Conservation (phyloP, 2,113 vertebrate genomes). For the Scomber colias region DNA sequence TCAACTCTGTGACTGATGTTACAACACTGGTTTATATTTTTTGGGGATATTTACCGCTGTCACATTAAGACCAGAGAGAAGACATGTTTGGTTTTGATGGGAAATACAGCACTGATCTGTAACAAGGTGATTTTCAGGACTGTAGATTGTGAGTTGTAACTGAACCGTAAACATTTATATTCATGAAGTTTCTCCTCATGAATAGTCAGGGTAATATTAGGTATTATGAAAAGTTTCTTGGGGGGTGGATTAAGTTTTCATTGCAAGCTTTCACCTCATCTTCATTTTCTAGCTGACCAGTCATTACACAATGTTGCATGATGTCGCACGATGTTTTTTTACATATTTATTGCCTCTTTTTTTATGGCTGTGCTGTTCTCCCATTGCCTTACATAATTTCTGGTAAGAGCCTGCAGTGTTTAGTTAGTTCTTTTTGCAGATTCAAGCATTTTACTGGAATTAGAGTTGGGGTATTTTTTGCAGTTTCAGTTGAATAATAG, state of each 20-base stretch:
- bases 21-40: neutral
- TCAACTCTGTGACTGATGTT: neutral
- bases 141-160: neutral
- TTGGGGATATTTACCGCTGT: neutral
- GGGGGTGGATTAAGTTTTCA: constrained; percentile 7
- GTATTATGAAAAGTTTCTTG: neutral
- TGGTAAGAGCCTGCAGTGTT: constrained; percentile 25
- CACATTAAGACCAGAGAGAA: neutral
- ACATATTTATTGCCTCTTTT: neutral
- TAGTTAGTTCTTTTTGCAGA: neutral
- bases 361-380: constrained; percentile 17
- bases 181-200: neutral
- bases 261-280: constrained; percentile 27
- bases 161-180: neutral
- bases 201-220: neutral
- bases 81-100: neutral
- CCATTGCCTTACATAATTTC: constrained; percentile 22
- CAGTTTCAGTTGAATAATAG: neutral
- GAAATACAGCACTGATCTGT: neutral
- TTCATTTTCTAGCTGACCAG: constrained; percentile 25
- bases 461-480: neutral
- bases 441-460: neutral
- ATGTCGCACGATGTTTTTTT: constrained; percentile 20
- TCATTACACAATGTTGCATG: constrained; percentile 53
- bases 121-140: neutral